Base-by-base conservation (phyloP, 1,140 invertebrate genomes). In the Pseudobourletiella spinata region DNA sequence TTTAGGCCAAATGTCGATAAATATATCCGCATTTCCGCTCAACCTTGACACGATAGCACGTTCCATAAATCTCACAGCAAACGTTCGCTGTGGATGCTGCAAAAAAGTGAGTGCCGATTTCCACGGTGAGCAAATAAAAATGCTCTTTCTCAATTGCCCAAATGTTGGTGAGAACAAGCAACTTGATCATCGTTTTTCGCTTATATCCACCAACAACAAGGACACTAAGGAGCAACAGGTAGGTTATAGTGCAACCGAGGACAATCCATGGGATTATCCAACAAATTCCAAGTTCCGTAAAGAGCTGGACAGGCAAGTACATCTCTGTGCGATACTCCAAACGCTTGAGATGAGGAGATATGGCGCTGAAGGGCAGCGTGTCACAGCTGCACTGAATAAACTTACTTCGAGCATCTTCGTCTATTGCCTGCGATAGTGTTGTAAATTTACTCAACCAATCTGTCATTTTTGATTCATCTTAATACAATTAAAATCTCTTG, bases 111-210 rank as follows among this genome's bases (percentile, higher is more conserved):
- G 39, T 57, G 2, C 58, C 63, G 6, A 59, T 65, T 29, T 55
- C 29, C 25, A 65, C 15, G 29, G 57, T 60, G 18, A 65, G 42
- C 3, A 65, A n/a, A 25, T 65, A 65, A 29, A 57, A 61, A 2
- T 20, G 42, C 24, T 54, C 18, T 22, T 32, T 44, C 1, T 46
- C n/a, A 11, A 50, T 48, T 11, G 14, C n/a, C 2, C 35, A 6
- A 1, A 59, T 48, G 29, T 50, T 29, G 8, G 44, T 22, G 0
- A 28, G 29, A 25, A 59, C 43, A 20, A 59, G 32, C 14, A 59
- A 30, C 3, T 18, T 6, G 44, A 22, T 6, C 4, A 6, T 18
- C 22, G 6, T 6, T 22, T 22, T 20, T 26, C 14, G 30, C n/a
- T 26, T 28, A 2, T 8, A 48, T 1, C 20, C 16, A 14, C 2